A percentile compares a stretch with the other conserved stretches of the same genome.
phyloP scores from a whole-genome alignment of 1,140 invertebrate species.

The Paramacrobiotus metropolitanus region DNA sequence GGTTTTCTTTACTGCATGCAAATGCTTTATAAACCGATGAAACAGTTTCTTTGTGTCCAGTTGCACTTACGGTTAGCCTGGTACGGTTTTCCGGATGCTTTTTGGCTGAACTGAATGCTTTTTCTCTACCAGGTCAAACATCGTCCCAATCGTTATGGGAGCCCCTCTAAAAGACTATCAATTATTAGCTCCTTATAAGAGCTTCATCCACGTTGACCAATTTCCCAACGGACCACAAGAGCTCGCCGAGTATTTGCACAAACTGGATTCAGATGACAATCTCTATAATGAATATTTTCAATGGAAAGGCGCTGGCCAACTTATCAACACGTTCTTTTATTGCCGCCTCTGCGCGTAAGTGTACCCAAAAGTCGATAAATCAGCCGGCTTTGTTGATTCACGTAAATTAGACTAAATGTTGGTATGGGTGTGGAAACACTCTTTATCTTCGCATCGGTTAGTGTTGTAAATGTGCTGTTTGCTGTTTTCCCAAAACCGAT shows the following conservation, averaged over 20 bases:
- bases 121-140: conserved; percentile 41
- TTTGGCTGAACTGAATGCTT: no score
- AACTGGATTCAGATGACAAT: conserved; percentile 55
- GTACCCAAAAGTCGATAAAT: no score
- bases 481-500: no score
- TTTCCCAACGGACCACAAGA: conserved; percentile 59
- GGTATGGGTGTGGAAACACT: no score
- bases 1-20: background rate
- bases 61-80: no score
- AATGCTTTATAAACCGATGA: background rate
- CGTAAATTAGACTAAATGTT: no score
- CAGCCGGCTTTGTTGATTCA: no score
- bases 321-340: conserved; percentile 84
- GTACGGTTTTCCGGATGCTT: no score
- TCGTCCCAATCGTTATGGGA: conserved; percentile 84
- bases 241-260: conserved; percentile 56
- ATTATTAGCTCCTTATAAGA: conserved; percentile 55
- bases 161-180: conserved; percentile 62
- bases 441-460: no score
- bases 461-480: no score
- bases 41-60: background rate
- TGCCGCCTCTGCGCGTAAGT: conserved; percentile 56
- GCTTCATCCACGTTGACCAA: conserved; percentile 78
- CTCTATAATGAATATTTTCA: conserved; percentile 78
- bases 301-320: conserved; percentile 69